A percentile compares a stretch with the other conserved stretches of the same genome.
phyloP scores from a whole-genome alignment of 2,888 invertebrate genomes.

The Trichogramma evanescens region DNA sequence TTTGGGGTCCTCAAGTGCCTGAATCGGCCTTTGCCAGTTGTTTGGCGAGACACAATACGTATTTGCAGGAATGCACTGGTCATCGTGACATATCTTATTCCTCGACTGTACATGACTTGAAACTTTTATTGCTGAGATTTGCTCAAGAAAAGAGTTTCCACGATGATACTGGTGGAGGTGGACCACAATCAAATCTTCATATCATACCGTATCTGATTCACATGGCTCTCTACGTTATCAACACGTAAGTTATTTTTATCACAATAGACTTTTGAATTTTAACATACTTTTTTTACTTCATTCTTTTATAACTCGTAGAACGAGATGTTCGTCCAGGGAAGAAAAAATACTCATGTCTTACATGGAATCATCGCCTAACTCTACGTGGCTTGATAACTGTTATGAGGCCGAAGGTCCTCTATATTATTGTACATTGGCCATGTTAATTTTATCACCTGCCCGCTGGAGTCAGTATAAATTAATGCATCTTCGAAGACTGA shows the following conservation, averaged over 20 bases:
- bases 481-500: constrained; percentile 67
- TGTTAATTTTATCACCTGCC: constrained; percentile 69
- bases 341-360: constrained; percentile 69
- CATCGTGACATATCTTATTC: constrained; percentile 72
- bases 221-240: constrained; percentile 88
- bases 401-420: constrained; percentile 88
- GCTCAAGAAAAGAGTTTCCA: constrained; percentile 93
- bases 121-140: constrained; percentile 79
- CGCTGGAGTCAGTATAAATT: constrained; percentile 70
- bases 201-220: constrained; percentile 89
- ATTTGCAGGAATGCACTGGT: constrained; percentile 66
- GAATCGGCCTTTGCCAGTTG: constrained; percentile 91
- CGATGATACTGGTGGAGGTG: constrained; percentile 95
- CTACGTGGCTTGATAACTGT: constrained; percentile 70
- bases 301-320: constrained; percentile 47
- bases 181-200: constrained; percentile 95
- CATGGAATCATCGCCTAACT: constrained; percentile 57
- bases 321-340: constrained; percentile 70
- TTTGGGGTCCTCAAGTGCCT: constrained; percentile 93
- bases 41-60: constrained; percentile 84
- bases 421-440: constrained; percentile 77
- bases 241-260: constrained; percentile 59
- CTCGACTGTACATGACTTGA: constrained; percentile 86
- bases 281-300: not conserved
- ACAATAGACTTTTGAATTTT: not conserved